A percentile compares a stretch with the other conserved stretches of the same genome.
Conservation (phyloP, 2,797 vertebrate species). For the Rhyacichthys aspro region DNA sequence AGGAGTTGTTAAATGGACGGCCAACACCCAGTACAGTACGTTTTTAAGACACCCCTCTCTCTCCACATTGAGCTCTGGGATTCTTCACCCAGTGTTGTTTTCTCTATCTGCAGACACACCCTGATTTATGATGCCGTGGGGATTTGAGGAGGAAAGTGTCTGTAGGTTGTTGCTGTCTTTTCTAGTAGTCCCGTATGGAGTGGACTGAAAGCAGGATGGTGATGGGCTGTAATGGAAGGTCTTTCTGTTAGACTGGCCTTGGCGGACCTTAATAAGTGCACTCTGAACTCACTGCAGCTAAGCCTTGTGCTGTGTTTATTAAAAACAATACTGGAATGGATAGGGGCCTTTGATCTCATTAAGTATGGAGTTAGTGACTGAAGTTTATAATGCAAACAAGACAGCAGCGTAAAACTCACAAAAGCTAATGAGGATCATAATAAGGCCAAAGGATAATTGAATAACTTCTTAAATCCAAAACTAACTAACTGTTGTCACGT, state of each 20-base stretch:
- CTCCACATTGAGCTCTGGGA: slow-evolving; percentile 56
- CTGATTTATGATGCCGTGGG: slow-evolving; percentile 64
- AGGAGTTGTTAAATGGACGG: slow-evolving; percentile 61
- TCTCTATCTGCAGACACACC: slow-evolving; percentile 63
- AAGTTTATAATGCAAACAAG: slow-evolving; percentile 5
- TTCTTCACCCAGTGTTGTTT: slow-evolving; percentile 60
- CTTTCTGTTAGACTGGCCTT: slow-evolving; percentile 30
- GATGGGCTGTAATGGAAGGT: slow-evolving; percentile 69
- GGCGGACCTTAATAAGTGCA: slow-evolving; percentile 51
- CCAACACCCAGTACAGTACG: slow-evolving; percentile 72
- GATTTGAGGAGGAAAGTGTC: slow-evolving; percentile 44
- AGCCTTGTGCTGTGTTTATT: slow-evolving; percentile 45
- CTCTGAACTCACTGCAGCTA: slow-evolving; percentile 55
- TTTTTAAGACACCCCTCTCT: slow-evolving; percentile 57
- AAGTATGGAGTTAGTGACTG: neutral
- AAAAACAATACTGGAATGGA: neutral
- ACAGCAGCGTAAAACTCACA: too few species aligned
- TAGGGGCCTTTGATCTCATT: neutral
- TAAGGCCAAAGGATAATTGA: neutral
- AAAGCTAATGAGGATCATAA: too few species aligned
- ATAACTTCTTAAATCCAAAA: too few species aligned
- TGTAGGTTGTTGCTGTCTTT: slow-evolving; percentile 44
- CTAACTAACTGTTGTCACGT: too few species aligned
- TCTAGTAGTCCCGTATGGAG: slow-evolving; percentile 30
- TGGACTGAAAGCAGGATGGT: slow-evolving; percentile 65